Evolutionary conservation across 2,888 invertebrate species (phyloP).

Genomic region (Thyatira batis): DNA sequence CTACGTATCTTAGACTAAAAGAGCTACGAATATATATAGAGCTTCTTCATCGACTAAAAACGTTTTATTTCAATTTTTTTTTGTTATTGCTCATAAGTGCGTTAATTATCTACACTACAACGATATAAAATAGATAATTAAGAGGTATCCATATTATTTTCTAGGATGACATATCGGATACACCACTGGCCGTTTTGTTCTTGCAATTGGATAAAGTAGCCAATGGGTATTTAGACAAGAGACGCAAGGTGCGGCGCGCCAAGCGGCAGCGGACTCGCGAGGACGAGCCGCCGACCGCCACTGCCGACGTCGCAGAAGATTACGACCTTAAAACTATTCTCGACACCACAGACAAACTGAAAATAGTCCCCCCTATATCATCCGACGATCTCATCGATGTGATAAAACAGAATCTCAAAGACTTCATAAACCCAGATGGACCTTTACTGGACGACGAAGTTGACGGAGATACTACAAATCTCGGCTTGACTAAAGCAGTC

Average conservation of each 20-base stretch:
- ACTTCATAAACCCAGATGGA: constrained; percentile 44
- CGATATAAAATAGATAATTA: too few species aligned
- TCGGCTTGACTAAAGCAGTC: constrained; percentile 73
- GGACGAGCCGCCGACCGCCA: constrained; percentile 31
- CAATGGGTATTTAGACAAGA: constrained; percentile 58
- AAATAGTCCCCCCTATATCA: constrained; percentile 45
- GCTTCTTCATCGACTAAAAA: too few species aligned
- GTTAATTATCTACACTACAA: too few species aligned
- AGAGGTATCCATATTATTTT: too few species aligned
- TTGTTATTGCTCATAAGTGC: too few species aligned
- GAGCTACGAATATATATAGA: too few species aligned
- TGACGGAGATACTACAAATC: constrained; percentile 57
- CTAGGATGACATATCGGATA: constrained; percentile 74
- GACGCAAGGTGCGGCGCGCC: constrained; percentile 59
- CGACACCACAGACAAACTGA: constrained; percentile 50
- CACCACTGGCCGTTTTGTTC: constrained; percentile 70
- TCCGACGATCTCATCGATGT: constrained; percentile 54
- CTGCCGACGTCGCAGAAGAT: constrained; percentile 30
- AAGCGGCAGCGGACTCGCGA: constrained; percentile 68
- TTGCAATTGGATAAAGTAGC: constrained; percentile 71
- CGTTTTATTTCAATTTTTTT: too few species aligned
- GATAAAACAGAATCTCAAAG: constrained; percentile 58
- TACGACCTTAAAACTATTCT: constrained; percentile 55
- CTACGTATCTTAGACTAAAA: too few species aligned
- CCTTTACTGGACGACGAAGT: constrained; percentile 55